A percentile compares a stretch with the other conserved stretches of the same genome.
These are phyloP conservation scores for Anhinga anhinga DNA, from an alignment of 2,113 vertebrate species.

Conservation along the genomic window DNA sequence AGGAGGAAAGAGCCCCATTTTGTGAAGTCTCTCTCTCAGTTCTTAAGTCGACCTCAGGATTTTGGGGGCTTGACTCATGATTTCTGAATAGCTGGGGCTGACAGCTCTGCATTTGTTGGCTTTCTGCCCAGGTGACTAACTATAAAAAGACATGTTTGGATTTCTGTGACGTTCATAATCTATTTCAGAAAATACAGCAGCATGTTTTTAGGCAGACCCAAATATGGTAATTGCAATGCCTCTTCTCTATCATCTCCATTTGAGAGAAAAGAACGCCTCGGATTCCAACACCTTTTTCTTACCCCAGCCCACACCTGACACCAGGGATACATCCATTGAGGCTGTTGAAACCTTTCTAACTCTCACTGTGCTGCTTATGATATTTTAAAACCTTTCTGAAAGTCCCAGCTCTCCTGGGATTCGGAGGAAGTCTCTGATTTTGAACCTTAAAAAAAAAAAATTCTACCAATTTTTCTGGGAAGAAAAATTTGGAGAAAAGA, in stretches of 20 bases:
- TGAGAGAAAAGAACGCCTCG: rapidly evolving
- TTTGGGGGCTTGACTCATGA: neutral
- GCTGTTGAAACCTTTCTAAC: neutral
- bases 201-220: neutral
- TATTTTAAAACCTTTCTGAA: neutral
- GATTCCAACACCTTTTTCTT: neutral
- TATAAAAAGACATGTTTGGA: slow-evolving; percentile 50
- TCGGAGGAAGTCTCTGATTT: neutral
- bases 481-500: neutral
- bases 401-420: neutral
- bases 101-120: neutral
- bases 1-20: neutral
- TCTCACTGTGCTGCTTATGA: neutral
- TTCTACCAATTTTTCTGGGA: neutral
- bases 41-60: neutral
- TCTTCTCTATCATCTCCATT: neutral
- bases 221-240: neutral
- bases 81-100: neutral
- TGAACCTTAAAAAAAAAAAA: neutral
- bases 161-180: slow-evolving; percentile 9
- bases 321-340: neutral
- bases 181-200: slow-evolving; percentile 12
- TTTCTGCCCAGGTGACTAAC: neutral
- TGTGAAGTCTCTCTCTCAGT: neutral
- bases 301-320: neutral